A percentile compares a stretch with the other conserved stretches of the same genome.
Evolutionary conservation across 2,113 vertebrate genomes (phyloP).

Genomic region (Amphilophus citrinellus): DNA sequence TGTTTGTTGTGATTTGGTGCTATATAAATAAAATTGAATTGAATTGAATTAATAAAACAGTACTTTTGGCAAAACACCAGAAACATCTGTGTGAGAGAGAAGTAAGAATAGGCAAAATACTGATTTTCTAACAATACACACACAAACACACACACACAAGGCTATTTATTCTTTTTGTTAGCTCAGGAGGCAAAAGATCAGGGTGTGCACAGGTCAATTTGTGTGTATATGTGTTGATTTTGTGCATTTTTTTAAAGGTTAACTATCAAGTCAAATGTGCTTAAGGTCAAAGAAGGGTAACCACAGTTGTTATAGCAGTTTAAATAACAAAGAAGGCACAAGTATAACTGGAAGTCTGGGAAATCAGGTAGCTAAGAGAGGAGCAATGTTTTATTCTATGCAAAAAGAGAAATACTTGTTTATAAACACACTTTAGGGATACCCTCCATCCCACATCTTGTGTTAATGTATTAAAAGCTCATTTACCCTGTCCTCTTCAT

Average conservation of each 20-base stretch:
- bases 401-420: background rate
- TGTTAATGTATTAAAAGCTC: too few species aligned
- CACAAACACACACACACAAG: too few species aligned
- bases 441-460: background rate
- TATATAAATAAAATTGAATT: too few species aligned
- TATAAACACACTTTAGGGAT: background rate
- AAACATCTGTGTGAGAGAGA: background rate
- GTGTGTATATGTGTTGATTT: background rate
- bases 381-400: background rate
- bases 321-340: background rate
- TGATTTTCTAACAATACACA: background rate
- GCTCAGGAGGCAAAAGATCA: background rate
- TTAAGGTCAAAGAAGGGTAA: background rate
- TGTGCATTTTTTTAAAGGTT: slow-evolving; percentile 37
- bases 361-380: background rate
- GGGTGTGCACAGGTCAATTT: background rate
- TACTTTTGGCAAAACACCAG: background rate
- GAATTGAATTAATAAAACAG: too few species aligned
- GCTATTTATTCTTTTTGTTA: background rate
- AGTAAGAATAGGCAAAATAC: background rate
- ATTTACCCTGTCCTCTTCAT: background rate
- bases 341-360: background rate
- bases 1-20: too few species aligned
- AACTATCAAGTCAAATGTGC: slow-evolving; percentile 35
- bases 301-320: slow-evolving; percentile 21